Base-by-base conservation (phyloP, 2,797 vertebrate genomes). In the Chiroxiphia lanceolata region DNA sequence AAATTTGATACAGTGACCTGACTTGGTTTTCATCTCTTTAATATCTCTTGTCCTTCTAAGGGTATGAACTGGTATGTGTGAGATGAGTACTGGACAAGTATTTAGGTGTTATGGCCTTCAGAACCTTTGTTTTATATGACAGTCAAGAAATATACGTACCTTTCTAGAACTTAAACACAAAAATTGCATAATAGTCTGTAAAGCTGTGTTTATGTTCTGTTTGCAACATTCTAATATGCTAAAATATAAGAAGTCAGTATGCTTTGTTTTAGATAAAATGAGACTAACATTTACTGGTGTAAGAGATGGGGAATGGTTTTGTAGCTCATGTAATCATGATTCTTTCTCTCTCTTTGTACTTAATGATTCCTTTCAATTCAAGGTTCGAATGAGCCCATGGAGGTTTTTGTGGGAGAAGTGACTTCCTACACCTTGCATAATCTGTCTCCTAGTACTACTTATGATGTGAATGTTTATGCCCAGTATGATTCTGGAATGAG, bases 381-480 rank as follows among this genome's bases (percentile, higher is more conserved):
- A 98, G 99, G 98, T 95, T 97, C 98, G 38, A 96, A 96, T 84
- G 98, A 98, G 48, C 97, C 98, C 57, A 95, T 99, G 93, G 99
- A 99, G 59, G 97, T 98, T 83, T 99, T 99, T 71, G 99, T 99
- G 90, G 99, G 99, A 31, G 99, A 99, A 85, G 98, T 99, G 94
- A 98, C 98, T 17, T 99, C 99, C 2, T 99, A 99, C 91, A 99
- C 98, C 0, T 97, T 99, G 78, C 99, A 99, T 95, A 99, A 99
- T 94, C 98, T 99, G 76, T 98, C 98, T 89, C 99, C 99, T 17
- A 99, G 99, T 69, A 99, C 99, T 63, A 98, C 98, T 63, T 99
- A 99, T 3, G 99, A 99, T 6, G 98, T 99, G 38, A 97, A 98
- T 59, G 99, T 99, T 89, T 98, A 98, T 42, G 99, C 99, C 47